These are phyloP conservation scores for Oeneis ivallda DNA, from an alignment of 2,888 invertebrate species.

Conservation along the genomic window DNA sequence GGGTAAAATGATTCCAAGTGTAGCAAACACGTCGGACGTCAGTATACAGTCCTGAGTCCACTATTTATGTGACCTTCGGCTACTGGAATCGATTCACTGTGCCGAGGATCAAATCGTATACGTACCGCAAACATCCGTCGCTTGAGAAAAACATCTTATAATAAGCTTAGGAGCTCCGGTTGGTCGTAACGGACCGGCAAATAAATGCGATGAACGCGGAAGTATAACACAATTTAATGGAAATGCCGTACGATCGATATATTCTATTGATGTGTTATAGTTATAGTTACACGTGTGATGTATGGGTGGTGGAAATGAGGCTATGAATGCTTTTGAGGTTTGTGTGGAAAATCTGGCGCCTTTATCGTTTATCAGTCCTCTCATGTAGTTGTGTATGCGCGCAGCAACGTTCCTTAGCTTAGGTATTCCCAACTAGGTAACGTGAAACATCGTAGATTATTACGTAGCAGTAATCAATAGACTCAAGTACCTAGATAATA, in stretches of 20 bases:
- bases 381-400: too few relatives aligned
- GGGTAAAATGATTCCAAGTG: too few relatives aligned
- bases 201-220: constrained; percentile 32
- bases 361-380: too few relatives aligned
- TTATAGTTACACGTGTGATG: background rate
- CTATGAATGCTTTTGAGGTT: background rate
- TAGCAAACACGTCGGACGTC: background rate
- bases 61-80: constrained; percentile 28
- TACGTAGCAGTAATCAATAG: too few relatives aligned
- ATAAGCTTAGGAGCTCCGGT: constrained; percentile 37
- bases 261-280: constrained; percentile 5
- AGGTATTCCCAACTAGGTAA: too few relatives aligned
- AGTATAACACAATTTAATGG: constrained; percentile 37
- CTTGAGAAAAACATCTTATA: constrained; percentile 36
- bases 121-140: constrained; percentile 36
- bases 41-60: constrained; percentile 6
- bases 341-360: background rate
- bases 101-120: constrained; percentile 29
- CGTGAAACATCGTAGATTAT: too few relatives aligned
- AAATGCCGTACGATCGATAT: constrained; percentile 23
- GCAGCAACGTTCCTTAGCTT: too few relatives aligned
- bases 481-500: too few relatives aligned
- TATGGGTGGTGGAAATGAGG: background rate
- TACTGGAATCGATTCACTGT: constrained; percentile 29
- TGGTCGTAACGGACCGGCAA: constrained; percentile 35